Evolutionary conservation across 2,888 invertebrate species (phyloP).

Genomic region (Blastobasis adustella): DNA sequence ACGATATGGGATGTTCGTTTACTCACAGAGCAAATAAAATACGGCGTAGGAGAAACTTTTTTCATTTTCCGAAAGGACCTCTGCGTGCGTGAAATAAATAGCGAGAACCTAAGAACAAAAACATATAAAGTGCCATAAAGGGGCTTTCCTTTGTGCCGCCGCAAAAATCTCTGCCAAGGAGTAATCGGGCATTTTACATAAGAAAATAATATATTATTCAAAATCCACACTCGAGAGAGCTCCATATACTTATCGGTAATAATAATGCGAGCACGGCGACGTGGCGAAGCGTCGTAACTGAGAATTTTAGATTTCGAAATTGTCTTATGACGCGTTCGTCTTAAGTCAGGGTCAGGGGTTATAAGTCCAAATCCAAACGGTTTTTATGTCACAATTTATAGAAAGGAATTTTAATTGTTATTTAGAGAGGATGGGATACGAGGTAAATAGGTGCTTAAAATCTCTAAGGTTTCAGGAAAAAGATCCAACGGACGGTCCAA

Average conservation of each 20-base stretch:
- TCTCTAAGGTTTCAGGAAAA: too few relatives aligned
- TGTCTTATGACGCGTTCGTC: background rate
- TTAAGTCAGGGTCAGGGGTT: background rate
- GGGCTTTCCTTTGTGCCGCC: conserved; percentile 56
- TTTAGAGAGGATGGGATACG: background rate
- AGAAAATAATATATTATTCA: conserved; percentile 75
- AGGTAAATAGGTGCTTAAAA: background rate
- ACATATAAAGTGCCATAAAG: conserved; percentile 67
- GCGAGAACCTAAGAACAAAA: conserved; percentile 54
- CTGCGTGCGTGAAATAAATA: conserved; percentile 33
- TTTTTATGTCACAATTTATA: background rate
- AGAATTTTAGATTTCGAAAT: background rate
- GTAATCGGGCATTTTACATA: conserved; percentile 74
- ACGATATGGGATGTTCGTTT: conserved; percentile 1
- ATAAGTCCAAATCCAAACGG: background rate
- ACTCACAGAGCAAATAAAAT: background rate
- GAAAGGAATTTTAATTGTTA: background rate
- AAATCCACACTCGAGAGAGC: conserved; percentile 64
- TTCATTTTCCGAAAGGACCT: conserved; percentile 30
- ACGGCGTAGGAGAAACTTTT: conserved; percentile 26
- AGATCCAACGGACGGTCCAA: too few relatives aligned
- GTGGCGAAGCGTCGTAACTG: conserved; percentile 19
- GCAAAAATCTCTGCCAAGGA: conserved; percentile 63
- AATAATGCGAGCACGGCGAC: conserved; percentile 40
- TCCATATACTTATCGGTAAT: conserved; percentile 69